phyloP scores from a whole-genome alignment of 2,888 invertebrate species.

The Oxytorus armatus region DNA sequence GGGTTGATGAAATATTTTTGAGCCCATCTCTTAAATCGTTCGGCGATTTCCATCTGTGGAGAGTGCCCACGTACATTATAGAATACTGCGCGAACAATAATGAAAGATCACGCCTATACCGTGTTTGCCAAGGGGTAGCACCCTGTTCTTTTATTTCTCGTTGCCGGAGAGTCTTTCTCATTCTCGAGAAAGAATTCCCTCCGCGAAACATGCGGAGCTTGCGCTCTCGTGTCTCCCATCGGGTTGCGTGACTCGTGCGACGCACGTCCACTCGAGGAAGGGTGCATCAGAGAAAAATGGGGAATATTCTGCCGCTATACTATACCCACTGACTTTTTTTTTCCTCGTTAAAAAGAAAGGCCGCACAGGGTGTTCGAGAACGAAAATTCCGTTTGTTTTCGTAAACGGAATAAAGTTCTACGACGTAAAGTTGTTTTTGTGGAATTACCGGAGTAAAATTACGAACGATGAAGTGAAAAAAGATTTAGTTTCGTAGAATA shows the following conservation, averaged over 20 bases:
- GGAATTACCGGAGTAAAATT: too few relatives aligned
- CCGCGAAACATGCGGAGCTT: neutral
- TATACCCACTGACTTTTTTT: constrained; percentile 14
- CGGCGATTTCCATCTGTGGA: too few relatives aligned
- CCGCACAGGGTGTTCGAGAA: constrained; percentile 4
- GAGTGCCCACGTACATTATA: too few relatives aligned
- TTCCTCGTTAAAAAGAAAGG: neutral
- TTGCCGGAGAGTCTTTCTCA: constrained; percentile 47
- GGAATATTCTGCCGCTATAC: constrained; percentile 18
- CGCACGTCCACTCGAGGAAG: constrained; percentile 27
- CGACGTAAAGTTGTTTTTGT: too few relatives aligned
- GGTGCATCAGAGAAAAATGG: constrained; percentile 13
- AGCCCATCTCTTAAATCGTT: too few relatives aligned
- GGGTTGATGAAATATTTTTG: too few relatives aligned
- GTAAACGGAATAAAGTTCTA: too few relatives aligned
- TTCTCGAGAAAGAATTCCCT: constrained; percentile 39
- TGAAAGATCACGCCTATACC: neutral
- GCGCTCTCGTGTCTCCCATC: constrained; percentile 33
- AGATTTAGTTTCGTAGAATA: too few relatives aligned
- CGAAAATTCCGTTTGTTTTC: neutral
- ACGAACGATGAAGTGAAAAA: too few relatives aligned
- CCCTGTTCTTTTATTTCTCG: constrained; percentile 15
- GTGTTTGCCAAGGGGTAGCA: constrained; percentile 33
- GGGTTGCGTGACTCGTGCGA: constrained; percentile 6
- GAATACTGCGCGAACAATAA: too few relatives aligned